Base-by-base conservation (phyloP, 2,888 invertebrate species). In the Anorthoa munda region DNA sequence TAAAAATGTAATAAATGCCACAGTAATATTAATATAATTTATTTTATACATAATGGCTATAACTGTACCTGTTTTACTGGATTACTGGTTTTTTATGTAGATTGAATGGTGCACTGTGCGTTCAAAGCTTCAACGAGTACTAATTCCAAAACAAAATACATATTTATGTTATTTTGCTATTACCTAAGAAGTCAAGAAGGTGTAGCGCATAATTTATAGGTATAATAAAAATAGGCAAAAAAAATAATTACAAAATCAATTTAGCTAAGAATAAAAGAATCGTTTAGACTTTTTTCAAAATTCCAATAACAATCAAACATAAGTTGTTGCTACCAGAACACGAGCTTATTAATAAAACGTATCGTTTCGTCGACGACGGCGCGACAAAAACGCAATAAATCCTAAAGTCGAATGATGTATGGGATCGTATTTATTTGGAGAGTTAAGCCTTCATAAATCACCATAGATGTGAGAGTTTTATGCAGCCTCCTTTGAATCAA, bases 391-490 rank as follows among this genome's bases (percentile, higher is more conserved):
- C 81, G 72, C 81, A 77, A 85, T 84, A 87, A 83, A 84, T 83
- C 64, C 72, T 80, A 77, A 78, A 69, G 69, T 68, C 46, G 72
- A 78, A 88, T 88, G 88, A 88, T 89, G 85, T 85, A 88, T 80
- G 76, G 78, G 64, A 60, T 65, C 76, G 68, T 69, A 81, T 87
- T 87, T 87, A 86, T 85, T 88, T 84, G 82, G 82, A 76, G 75
- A 78, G 67, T 73, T 77, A 69, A 73, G 55, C 78, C 72, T 72
- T 60, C 68, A 87, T 88, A 86, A 85, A 87, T 87, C 87, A 81
- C 76, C 66, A 84, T 82, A 79, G 85, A 76, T 79, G 77, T 80
- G 76, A 71, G 79, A 66, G 74, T 77, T 80, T 77, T 80, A 74
- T 73, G n/a, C 66, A 71, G 59, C 59, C 72, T 59, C 65, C 72